Conservation (phyloP, 2,113 vertebrate genomes). For the Picathartes gymnocephalus region DNA sequence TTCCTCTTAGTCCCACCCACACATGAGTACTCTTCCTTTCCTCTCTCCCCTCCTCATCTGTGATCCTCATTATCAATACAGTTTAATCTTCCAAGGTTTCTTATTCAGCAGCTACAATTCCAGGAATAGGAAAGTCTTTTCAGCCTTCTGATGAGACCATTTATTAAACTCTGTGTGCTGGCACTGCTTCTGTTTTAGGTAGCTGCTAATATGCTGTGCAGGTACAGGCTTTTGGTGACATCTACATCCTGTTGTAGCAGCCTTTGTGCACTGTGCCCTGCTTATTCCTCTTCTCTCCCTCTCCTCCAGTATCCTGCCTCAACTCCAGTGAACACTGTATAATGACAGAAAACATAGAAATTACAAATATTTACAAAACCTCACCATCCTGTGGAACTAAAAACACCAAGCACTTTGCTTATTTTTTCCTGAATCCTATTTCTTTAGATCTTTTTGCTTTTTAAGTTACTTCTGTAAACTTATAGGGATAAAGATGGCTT, state of each 20-base stretch:
- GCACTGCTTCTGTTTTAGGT: neutral
- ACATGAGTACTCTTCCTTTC: neutral
- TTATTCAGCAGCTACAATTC: neutral
- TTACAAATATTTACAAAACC: neutral
- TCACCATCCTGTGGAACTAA: neutral
- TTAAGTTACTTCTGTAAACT: neutral
- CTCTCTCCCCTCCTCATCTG: neutral
- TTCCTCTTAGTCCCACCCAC: neutral
- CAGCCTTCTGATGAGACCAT: neutral
- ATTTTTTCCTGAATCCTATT: neutral
- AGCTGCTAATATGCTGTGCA: neutral
- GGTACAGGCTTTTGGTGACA: neutral
- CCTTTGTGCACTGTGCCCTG: neutral
- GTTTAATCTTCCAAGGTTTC: neutral
- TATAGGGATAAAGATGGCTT: neutral
- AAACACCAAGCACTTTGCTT: neutral
- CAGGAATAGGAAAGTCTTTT: neutral
- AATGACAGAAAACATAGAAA: neutral
- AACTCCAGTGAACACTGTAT: neutral
- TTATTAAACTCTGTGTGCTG: neutral
- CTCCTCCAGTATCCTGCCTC: neutral
- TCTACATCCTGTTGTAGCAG: neutral
- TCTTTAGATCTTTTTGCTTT: neutral
- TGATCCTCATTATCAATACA: neutral
- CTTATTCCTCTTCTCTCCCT: neutral